Conservation (phyloP, 2,797 vertebrate genomes). For the Synanceia verrucosa region DNA sequence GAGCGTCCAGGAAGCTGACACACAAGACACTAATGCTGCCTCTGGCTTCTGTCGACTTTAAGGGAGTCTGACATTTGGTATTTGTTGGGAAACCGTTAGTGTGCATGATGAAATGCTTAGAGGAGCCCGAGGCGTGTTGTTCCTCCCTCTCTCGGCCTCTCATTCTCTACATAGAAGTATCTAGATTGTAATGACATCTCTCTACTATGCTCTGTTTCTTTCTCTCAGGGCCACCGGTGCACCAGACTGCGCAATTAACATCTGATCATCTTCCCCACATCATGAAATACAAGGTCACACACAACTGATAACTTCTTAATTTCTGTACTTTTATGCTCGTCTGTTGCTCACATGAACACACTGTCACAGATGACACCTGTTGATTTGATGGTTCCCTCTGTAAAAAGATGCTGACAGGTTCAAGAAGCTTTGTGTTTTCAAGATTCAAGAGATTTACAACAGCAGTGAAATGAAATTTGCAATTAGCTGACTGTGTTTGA, state of each 20-base stretch:
- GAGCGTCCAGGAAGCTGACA: slow-evolving; percentile 58
- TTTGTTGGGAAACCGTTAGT: slow-evolving; percentile 61
- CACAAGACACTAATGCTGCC: slow-evolving; percentile 57
- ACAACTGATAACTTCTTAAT: not conserved
- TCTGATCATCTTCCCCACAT: slow-evolving; percentile 5
- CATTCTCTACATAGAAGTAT: slow-evolving; percentile 10
- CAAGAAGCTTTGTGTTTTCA: too few species aligned
- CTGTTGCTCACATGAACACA: not conserved
- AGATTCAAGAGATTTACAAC: too few species aligned
- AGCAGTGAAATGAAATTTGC: too few species aligned
- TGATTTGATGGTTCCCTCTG: not conserved
- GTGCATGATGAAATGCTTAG: slow-evolving; percentile 44
- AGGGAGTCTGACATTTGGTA: slow-evolving; percentile 66
- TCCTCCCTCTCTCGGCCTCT: not conserved
- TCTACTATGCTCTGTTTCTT: not conserved
- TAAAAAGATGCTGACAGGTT: too few species aligned
- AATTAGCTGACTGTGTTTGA: too few species aligned
- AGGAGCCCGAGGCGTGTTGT: slow-evolving; percentile 29
- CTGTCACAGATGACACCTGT: too few species aligned
- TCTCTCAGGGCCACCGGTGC: slow-evolving; percentile 21
- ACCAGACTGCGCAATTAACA: slow-evolving; percentile 13
- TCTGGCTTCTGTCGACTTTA: slow-evolving; percentile 67
- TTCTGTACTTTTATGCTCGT: not conserved
- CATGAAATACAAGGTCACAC: not conserved
- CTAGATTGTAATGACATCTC: not conserved